Evolutionary conservation across 2,888 invertebrate species (phyloP).

Genomic region (Anoplius nigerrimus): DNA sequence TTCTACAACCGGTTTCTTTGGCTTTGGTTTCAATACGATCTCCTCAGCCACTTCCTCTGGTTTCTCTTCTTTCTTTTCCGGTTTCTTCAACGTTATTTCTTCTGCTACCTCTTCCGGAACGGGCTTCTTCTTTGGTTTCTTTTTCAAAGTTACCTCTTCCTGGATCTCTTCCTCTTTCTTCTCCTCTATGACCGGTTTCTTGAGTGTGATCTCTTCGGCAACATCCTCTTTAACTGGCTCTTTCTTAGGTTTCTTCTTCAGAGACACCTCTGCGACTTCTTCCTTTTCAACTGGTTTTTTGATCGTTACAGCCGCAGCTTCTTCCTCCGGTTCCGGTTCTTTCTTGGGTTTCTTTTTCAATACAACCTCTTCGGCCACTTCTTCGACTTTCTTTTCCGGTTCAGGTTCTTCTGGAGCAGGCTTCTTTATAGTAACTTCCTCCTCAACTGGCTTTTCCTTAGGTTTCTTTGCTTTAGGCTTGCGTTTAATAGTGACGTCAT

Average conservation of each 20-base stretch:
- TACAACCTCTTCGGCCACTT: slow-evolving; percentile 71
- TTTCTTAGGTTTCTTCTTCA: slow-evolving; percentile 53
- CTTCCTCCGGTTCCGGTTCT: slow-evolving; percentile 39
- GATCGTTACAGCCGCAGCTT: slow-evolving; percentile 41
- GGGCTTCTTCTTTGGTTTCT: slow-evolving; percentile 59
- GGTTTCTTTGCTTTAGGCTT: slow-evolving; percentile 50
- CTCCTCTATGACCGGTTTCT: slow-evolving; percentile 48
- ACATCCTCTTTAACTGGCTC: slow-evolving; percentile 58
- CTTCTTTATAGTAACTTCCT: slow-evolving; percentile 27
- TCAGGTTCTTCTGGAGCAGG: slow-evolving; percentile 27
- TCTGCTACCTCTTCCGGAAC: slow-evolving; percentile 47
- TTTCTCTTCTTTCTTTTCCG: slow-evolving; percentile 33
- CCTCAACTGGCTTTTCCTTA: slow-evolving; percentile 48
- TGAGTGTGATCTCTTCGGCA: slow-evolving; percentile 59
- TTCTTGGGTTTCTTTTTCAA: slow-evolving; percentile 62
- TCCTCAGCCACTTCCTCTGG: slow-evolving; percentile 62
- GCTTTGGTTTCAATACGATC: slow-evolving; percentile 62
- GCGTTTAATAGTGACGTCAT: slow-evolving; percentile 50
- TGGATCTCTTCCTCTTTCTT: slow-evolving; percentile 60
- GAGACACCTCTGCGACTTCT: slow-evolving; percentile 49
- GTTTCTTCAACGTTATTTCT: slow-evolving; percentile 55
- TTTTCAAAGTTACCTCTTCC: slow-evolving; percentile 57
- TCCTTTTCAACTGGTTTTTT: slow-evolving; percentile 49
- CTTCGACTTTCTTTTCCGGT: slow-evolving; percentile 72
- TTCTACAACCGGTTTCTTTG: slow-evolving; percentile 54